Conservation (phyloP, 2,888 invertebrate species). For the Panopea generosa region DNA sequence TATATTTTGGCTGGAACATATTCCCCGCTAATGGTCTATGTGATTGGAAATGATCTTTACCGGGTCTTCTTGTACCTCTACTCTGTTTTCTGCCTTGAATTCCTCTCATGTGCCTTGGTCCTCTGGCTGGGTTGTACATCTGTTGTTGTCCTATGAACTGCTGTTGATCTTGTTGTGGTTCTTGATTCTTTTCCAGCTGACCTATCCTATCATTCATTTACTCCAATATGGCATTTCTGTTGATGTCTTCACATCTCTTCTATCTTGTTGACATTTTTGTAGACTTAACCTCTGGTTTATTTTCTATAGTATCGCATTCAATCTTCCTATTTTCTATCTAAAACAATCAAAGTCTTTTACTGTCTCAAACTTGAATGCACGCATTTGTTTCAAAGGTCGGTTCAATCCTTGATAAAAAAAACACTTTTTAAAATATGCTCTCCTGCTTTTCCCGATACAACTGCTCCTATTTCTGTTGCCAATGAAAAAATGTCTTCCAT, state of each 20-base stretch:
- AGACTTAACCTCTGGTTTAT: background rate
- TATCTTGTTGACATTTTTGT: background rate
- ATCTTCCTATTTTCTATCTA: background rate
- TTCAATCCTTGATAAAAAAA: background rate
- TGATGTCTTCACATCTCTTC: background rate
- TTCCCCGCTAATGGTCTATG: background rate
- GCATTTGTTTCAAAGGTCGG: background rate
- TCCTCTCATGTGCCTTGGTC: too few relatives aligned
- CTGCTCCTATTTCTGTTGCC: background rate
- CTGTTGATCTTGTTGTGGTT: background rate
- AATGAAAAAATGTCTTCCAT: background rate
- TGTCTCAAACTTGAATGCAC: background rate
- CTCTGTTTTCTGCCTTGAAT: too few relatives aligned
- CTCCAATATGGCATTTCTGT: background rate
- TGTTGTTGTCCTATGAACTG: background rate
- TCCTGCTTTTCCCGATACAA: background rate
- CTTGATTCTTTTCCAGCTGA: background rate
- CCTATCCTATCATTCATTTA: background rate
- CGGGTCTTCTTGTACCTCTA: too few relatives aligned
- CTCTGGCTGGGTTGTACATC: too few relatives aligned
- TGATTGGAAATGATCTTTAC: background rate
- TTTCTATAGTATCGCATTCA: background rate
- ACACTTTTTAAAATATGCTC: background rate
- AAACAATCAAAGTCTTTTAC: background rate
- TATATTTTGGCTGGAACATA: background rate